Percentiles rank a stretch among this genome's conserved stretches.
phyloP scores from a whole-genome alignment of 1,140 invertebrate species.

The Tetraneura akinire region DNA sequence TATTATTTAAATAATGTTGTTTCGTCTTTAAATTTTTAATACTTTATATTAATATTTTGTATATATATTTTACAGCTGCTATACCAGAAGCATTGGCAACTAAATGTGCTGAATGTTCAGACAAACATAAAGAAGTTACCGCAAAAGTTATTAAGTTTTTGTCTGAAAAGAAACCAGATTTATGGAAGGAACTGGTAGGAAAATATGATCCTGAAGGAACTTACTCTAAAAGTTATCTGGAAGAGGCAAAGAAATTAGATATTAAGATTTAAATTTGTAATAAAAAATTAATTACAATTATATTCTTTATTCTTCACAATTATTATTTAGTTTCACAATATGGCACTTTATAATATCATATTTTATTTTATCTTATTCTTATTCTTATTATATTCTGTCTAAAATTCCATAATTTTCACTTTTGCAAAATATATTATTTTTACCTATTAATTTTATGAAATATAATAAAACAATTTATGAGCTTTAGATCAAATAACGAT shows the following conservation, averaged over 20 bases:
- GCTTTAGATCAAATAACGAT: background rate
- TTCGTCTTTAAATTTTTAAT: background rate
- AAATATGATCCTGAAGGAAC: constrained; percentile 56
- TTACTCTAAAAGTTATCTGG: constrained; percentile 61
- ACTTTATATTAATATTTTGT: background rate
- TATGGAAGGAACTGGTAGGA: constrained; percentile 54
- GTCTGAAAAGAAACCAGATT: constrained; percentile 54
- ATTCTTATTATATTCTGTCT: no score
- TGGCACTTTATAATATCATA: background rate
- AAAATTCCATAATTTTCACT: no score
- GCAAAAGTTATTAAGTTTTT: constrained; percentile 55
- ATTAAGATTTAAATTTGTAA: constrained; percentile 55
- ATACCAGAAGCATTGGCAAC: constrained; percentile 67
- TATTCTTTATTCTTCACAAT: background rate
- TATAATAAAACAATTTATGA: background rate
- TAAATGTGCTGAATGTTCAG: constrained; percentile 65
- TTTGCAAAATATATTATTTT: no score
- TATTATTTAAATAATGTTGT: no score
- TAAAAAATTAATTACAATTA: background rate
- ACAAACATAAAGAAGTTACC: constrained; percentile 62
- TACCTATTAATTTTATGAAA: background rate
- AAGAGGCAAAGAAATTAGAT: constrained; percentile 59
- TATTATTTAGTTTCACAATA: background rate
- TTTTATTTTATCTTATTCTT: background rate
- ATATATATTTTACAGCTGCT: constrained; percentile 61